Percentiles rank a stretch among this genome's conserved stretches.
Evolutionary conservation across 2,797 vertebrate genomes (phyloP).

Genomic region (Argentina silus): DNA sequence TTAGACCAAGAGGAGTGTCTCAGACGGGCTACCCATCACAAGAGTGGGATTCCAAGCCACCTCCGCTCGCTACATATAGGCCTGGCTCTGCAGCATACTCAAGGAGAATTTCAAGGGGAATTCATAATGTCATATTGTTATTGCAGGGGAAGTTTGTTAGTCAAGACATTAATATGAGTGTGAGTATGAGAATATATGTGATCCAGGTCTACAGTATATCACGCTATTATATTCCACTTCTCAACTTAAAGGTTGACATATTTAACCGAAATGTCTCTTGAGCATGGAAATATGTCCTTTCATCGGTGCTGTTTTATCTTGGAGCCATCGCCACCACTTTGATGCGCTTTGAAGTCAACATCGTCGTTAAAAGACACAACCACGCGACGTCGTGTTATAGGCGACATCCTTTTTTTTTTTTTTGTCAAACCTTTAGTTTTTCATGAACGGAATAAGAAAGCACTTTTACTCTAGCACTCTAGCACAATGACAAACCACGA

Average conservation of each 20-base stretch:
- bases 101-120: too few species aligned
- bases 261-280: conserved; percentile 3
- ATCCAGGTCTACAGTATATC: too few species aligned
- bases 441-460: conserved; percentile 40
- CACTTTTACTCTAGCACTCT: conserved; percentile 37
- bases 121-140: too few species aligned
- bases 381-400: neutral
- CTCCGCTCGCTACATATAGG: too few species aligned
- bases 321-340: conserved; percentile 40
- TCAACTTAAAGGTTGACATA: conserved; percentile 33
- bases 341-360: conserved; percentile 50
- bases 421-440: neutral
- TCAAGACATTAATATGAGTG: too few species aligned
- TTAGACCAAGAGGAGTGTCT: too few species aligned
- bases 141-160: too few species aligned
- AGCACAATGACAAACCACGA: conserved; percentile 54
- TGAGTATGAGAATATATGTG: too few species aligned
- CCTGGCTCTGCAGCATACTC: too few species aligned
- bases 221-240: neutral
- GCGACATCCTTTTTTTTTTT: too few species aligned
- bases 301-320: conserved; percentile 55
- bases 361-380: conserved; percentile 52
- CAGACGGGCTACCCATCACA: too few species aligned
- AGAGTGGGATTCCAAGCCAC: too few species aligned
- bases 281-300: conserved; percentile 40